These are phyloP conservation scores for Bombus impatiens DNA, from an alignment of 1,140 invertebrate species.

Conservation along the genomic window DNA sequence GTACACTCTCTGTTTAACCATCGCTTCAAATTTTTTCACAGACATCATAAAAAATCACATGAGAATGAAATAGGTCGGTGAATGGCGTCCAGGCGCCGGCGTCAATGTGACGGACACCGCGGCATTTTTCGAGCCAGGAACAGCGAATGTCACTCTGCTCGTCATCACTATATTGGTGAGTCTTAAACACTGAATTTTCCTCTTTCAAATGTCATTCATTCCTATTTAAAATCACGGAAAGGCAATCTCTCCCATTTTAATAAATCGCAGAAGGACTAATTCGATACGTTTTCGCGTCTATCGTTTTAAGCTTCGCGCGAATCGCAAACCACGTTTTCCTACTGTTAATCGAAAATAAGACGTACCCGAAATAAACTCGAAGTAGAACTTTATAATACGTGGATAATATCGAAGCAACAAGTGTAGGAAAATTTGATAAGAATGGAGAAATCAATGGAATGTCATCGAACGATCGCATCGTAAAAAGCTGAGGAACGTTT, in stretches of 20 bases:
- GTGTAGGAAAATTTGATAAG: not conserved
- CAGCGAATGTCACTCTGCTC: conserved; percentile 85
- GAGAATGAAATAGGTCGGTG: conserved; percentile 81
- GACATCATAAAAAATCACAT: not conserved
- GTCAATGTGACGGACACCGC: conserved; percentile 85
- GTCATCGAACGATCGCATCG: not conserved
- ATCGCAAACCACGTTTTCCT: no score
- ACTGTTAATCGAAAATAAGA: no score
- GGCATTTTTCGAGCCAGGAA: conserved; percentile 84
- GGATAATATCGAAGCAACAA: not conserved
- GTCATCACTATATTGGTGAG: conserved; percentile 88
- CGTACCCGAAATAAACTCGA: no score
- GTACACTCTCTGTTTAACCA: conserved; percentile 51
- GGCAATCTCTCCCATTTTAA: not conserved
- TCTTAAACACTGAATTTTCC: conserved; percentile 17
- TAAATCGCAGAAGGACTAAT: no score
- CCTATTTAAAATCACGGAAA: no score
- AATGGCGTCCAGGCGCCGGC: conserved; percentile 84
- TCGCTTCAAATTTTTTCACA: not conserved
- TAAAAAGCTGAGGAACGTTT: not conserved
- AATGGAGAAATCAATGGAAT: not conserved
- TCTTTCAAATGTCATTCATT: not conserved
- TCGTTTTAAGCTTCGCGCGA: not conserved
- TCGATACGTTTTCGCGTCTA: no score
- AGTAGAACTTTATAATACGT: not conserved